Conservation (phyloP, 1,140 invertebrate genomes). For the Daktulosphaira vitifoliae region DNA sequence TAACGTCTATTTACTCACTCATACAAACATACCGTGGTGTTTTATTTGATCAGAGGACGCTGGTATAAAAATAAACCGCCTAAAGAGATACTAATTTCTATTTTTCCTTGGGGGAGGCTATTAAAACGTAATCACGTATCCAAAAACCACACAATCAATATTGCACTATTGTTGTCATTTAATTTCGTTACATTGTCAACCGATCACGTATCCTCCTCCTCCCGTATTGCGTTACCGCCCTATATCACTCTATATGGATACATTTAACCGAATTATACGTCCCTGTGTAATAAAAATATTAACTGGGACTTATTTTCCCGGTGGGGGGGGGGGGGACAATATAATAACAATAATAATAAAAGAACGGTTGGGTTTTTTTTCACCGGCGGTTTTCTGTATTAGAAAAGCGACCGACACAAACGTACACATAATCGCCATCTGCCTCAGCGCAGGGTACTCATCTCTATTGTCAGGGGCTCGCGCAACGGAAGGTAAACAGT, state of each 20-base stretch:
- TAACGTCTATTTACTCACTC: not conserved
- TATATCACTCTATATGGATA: not conserved
- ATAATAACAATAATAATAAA: not conserved
- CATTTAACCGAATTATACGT: slow-evolving; percentile 27
- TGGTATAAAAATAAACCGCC: no score
- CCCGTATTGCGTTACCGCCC: slow-evolving; percentile 2
- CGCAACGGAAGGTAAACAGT: slow-evolving; percentile 15
- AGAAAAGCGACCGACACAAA: slow-evolving; percentile 7
- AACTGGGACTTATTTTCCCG: no score
- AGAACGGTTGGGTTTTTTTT: slow-evolving; percentile 22
- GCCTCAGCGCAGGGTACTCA: not conserved
- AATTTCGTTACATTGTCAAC: slow-evolving; percentile 4
- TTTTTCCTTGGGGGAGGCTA: not conserved
- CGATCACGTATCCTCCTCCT: not conserved
- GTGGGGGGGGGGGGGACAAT: no score
- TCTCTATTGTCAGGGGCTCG: not conserved
- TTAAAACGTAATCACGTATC: slow-evolving; percentile 24
- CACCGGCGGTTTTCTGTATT: slow-evolving; percentile 19
- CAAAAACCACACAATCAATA: no score
- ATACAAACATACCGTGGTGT: no score
- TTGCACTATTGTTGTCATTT: slow-evolving; percentile 9
- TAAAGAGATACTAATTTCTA: no score
- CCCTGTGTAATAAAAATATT: not conserved
- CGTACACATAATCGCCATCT: not conserved
- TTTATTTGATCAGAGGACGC: slow-evolving; percentile 6